These are phyloP conservation scores for Chamaea fasciata DNA, from an alignment of 2,113 vertebrate genomes.

Conservation along the genomic window DNA sequence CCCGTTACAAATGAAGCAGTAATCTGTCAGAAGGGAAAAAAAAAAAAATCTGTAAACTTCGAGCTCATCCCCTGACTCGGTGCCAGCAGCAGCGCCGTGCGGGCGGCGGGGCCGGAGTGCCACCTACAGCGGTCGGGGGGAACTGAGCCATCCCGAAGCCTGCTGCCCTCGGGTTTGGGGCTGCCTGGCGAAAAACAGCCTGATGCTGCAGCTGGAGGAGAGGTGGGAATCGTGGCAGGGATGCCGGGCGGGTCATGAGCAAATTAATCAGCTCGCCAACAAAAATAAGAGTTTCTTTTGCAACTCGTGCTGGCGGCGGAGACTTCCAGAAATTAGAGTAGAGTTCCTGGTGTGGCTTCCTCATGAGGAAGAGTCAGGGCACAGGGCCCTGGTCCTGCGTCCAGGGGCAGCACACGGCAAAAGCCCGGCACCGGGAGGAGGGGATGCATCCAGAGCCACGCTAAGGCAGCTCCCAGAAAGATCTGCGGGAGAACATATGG, in stretches of 20 bases:
- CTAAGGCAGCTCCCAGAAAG: conserved; percentile 3
- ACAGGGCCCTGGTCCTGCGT: not conserved
- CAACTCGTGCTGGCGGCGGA: not conserved
- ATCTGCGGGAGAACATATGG: conserved; percentile 20
- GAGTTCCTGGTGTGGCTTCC: not conserved
- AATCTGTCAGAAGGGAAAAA: conserved; percentile 49
- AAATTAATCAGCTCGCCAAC: not conserved
- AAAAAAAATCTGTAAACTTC: conserved; percentile 16
- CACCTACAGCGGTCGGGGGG: not conserved
- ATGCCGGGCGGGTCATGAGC: not conserved
- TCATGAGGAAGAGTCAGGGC: not conserved
- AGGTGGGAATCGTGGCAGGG: rapidly evolving
- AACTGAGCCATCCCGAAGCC: not conserved
- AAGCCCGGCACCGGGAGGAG: not conserved
- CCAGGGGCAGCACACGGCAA: not conserved
- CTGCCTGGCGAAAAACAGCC: not conserved
- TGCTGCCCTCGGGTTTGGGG: not conserved
- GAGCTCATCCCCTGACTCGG: not conserved
- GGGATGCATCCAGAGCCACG: not conserved
- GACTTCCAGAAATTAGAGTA: not conserved
- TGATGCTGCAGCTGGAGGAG: not conserved
- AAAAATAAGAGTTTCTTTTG: not conserved
- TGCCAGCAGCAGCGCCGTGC: not conserved
- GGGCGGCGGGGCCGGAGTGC: not conserved
- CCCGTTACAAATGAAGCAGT: conserved; percentile 41